A percentile compares a stretch with the other conserved stretches of the same genome.
phyloP scores from a whole-genome alignment of 2,797 vertebrate species.

The Eremophila alpestris region DNA sequence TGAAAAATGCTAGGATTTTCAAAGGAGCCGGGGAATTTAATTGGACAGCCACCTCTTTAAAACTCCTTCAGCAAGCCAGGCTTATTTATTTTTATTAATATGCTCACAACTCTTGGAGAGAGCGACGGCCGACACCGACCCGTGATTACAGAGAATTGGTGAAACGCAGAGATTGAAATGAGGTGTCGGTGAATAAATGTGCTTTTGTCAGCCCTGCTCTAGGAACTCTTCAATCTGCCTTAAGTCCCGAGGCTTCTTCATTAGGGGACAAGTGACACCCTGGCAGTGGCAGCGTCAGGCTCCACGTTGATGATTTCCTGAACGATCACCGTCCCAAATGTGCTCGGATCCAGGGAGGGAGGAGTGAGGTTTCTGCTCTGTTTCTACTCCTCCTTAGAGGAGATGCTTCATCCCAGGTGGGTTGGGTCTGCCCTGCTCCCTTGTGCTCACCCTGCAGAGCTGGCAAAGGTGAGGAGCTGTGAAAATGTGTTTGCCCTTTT shows the following conservation, averaged over 20 bases:
- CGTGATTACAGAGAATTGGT: background rate
- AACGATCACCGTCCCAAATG: accelerated
- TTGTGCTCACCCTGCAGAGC: background rate
- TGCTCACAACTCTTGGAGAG: background rate
- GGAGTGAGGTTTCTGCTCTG: background rate
- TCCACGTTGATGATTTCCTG: background rate
- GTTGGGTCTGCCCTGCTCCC: background rate
- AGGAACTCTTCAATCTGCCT: background rate
- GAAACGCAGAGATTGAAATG: background rate
- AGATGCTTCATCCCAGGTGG: accelerated
- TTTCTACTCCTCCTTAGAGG: background rate
- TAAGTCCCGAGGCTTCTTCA: background rate
- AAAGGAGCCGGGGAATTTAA: conserved; percentile 22
- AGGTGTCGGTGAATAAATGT: background rate
- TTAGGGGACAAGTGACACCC: background rate
- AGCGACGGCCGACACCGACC: background rate
- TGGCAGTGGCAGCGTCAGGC: background rate
- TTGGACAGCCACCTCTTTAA: conserved; percentile 48
- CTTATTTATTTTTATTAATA: conserved; percentile 48
- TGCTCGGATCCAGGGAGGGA: background rate
- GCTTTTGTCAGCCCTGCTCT: background rate
- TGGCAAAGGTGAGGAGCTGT: background rate
- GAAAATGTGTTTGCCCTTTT: background rate
- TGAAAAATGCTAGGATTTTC: conserved; percentile 49
- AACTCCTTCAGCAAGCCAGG: background rate